These are phyloP conservation scores for Apocrypta bakeri DNA, from an alignment of 1,140 invertebrate genomes.

Conservation along the genomic window DNA sequence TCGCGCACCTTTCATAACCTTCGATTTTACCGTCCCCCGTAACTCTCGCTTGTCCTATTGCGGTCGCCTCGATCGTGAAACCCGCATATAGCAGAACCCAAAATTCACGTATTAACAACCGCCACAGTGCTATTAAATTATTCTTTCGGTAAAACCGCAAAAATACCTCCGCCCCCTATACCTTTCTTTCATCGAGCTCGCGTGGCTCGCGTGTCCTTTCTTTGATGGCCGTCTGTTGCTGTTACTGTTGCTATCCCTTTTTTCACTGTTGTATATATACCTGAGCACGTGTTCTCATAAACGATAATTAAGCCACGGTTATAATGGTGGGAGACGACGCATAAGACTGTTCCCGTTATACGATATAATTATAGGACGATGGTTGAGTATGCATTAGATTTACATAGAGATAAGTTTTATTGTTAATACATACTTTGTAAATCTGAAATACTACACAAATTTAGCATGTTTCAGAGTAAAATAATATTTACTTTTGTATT, in stretches of 20 bases:
- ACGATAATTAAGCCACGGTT: not conserved
- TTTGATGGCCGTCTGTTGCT: conserved; percentile 7
- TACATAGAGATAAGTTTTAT: not conserved
- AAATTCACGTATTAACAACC: conserved; percentile 65
- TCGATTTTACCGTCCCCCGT: not conserved
- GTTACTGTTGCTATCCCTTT: conserved; percentile 37
- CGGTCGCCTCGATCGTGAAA: not conserved
- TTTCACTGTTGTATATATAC: conserved; percentile 36
- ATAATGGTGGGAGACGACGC: not conserved
- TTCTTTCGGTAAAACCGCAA: conserved; percentile 69
- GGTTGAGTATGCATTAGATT: not conserved
- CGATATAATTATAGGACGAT: not conserved
- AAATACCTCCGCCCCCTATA: conserved; percentile 63
- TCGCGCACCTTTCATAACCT: conserved; percentile 43
- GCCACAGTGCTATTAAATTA: conserved; percentile 66
- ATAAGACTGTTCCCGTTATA: not conserved
- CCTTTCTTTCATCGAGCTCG: conserved; percentile 50
- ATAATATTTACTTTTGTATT: too few relatives aligned
- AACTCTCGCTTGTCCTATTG: not conserved
- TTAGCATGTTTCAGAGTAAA: too few relatives aligned
- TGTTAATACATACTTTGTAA: too few relatives aligned
- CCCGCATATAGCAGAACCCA: conserved; percentile 67
- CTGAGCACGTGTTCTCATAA: not conserved
- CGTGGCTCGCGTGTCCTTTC: conserved; percentile 7
- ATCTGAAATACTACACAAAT: too few relatives aligned